These are phyloP conservation scores for Pantherophis vulpinus DNA, from an alignment of 2,797 vertebrate species.

Conservation along the genomic window DNA sequence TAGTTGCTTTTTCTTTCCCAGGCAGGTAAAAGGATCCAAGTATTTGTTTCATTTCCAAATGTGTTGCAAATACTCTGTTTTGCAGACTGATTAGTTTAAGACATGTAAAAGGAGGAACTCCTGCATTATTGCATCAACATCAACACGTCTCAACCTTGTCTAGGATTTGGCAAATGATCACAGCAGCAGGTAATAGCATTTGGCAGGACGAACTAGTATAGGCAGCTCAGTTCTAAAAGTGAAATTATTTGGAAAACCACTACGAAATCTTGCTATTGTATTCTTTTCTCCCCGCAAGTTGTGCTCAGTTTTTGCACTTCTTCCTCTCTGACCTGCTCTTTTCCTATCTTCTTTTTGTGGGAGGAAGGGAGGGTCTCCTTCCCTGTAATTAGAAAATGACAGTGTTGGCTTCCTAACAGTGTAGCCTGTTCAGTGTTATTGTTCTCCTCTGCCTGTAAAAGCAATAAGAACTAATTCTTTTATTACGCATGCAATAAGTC, in stretches of 20 bases:
- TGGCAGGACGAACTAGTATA: conserved; percentile 56
- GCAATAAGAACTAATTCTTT: conserved; percentile 1
- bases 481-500: conserved; percentile 39
- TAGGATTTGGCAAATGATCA: conserved; percentile 68
- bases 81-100: conserved; percentile 26
- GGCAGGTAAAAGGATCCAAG: background rate
- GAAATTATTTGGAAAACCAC: conserved; percentile 15
- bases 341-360: background rate
- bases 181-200: conserved; percentile 56
- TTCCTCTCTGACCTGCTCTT: background rate
- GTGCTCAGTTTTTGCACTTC: conserved; percentile 1
- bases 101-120: conserved; percentile 38
- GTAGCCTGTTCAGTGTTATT: background rate
- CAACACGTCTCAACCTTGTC: conserved; percentile 63
- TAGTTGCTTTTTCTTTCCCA: background rate
- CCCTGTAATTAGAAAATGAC: conserved; percentile 23
- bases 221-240: conserved; percentile 41
- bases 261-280: background rate
- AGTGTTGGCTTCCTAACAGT: background rate
- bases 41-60: background rate
- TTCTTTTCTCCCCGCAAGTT: background rate
- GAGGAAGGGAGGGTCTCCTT: background rate
- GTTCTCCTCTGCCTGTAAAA: background rate
- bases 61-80: background rate
- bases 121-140: conserved; percentile 51